These are phyloP conservation scores for Mystacides longicornis DNA, from an alignment of 2,888 invertebrate genomes.

Conservation along the genomic window DNA sequence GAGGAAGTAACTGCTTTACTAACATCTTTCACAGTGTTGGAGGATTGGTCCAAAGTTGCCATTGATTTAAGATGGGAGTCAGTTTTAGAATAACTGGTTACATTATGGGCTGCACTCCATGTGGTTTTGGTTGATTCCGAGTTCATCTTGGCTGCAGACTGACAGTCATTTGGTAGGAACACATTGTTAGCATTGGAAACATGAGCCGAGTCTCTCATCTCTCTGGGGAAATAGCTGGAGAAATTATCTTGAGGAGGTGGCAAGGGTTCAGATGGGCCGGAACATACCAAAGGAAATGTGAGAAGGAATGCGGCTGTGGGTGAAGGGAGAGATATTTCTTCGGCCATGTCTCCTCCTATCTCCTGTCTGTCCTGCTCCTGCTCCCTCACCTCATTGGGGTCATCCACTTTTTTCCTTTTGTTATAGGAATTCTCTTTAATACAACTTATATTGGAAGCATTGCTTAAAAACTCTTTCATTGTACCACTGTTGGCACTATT, in stretches of 20 bases:
- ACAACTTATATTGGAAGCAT: neutral
- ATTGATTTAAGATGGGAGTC: neutral
- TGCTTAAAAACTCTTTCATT: too few species aligned
- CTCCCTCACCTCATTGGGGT: neutral
- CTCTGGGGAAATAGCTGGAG: slow-evolving; percentile 17
- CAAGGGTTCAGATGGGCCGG: slow-evolving; percentile 33
- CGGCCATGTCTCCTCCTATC: neutral
- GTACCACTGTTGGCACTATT: too few species aligned
- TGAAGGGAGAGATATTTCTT: slow-evolving; percentile 42
- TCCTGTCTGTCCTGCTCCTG: neutral
- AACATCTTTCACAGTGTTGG: neutral
- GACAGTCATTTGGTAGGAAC: slow-evolving; percentile 14
- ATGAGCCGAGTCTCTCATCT: slow-evolving; percentile 7
- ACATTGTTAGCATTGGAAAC: slow-evolving; percentile 9
- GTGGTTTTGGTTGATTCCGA: slow-evolving; percentile 9
- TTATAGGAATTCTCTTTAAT: neutral
- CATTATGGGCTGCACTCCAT: slow-evolving; percentile 7
- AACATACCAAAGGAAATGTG: slow-evolving; percentile 65
- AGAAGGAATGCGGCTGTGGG: slow-evolving; percentile 71
- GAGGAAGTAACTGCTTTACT: slow-evolving; percentile 3
- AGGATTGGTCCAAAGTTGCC: neutral
- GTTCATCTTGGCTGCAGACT: slow-evolving; percentile 4
- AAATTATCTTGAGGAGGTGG: slow-evolving; percentile 22
- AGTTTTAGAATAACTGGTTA: slow-evolving; percentile 5
- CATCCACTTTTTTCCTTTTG: neutral